These are phyloP conservation scores for Labrus mixtus DNA, from an alignment of 2,113 vertebrate species.

Conservation along the genomic window DNA sequence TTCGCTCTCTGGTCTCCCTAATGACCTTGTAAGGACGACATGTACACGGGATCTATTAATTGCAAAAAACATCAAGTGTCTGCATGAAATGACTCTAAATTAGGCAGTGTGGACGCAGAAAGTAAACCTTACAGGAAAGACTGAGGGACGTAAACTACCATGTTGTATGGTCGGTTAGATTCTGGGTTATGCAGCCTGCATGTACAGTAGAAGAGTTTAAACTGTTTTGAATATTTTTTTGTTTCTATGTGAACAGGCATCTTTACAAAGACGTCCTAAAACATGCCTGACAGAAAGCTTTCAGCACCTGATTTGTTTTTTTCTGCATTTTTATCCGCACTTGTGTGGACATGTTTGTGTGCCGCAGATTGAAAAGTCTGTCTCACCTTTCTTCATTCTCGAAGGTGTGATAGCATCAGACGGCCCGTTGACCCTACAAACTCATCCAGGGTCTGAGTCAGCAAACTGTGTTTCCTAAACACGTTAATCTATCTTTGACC, in stretches of 20 bases:
- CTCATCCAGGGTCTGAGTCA: conserved; percentile 33
- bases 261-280: neutral
- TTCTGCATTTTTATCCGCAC: neutral
- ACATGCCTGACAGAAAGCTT: neutral
- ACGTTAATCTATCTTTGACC: conserved; percentile 18
- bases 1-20: conserved; percentile 55
- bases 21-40: conserved; percentile 52
- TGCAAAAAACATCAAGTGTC: conserved; percentile 29
- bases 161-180: neutral
- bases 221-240: neutral
- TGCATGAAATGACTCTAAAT: neutral
- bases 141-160: neutral
- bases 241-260: neutral
- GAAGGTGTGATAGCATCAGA: conserved; percentile 17
- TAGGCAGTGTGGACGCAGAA: neutral
- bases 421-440: conserved; percentile 6
- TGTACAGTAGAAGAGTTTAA: neutral
- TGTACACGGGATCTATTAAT: conserved; percentile 33
- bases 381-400: conserved; percentile 15
- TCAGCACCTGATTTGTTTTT: neutral
- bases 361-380: conserved; percentile 8
- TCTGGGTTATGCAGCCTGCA: neutral
- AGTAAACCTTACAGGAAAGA: neutral
- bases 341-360: conserved; percentile 19
- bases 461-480: conserved; percentile 62